phyloP scores from a whole-genome alignment of 1,140 invertebrate species.

The Drosophila sucinea region DNA sequence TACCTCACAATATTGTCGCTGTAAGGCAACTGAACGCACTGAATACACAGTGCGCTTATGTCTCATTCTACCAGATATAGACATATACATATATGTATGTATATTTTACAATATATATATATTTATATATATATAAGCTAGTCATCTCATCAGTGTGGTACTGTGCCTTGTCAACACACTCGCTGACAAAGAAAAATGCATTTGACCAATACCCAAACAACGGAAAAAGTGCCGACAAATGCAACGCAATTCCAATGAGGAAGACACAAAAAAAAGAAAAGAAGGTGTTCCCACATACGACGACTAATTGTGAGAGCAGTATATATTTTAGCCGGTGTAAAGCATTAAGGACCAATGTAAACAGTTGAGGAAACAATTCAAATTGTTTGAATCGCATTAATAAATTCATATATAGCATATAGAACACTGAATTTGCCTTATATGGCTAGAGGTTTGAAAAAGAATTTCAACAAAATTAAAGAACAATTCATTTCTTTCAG shows the following conservation, averaged over 20 bases:
- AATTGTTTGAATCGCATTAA: neutral
- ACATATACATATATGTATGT: slow-evolving; percentile 31
- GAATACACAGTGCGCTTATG: slow-evolving; percentile 20
- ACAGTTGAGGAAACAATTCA: slow-evolving; percentile 7
- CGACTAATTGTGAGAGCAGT: too few species aligned
- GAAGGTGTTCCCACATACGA: slow-evolving; percentile 5
- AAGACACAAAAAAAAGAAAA: slow-evolving; percentile 2
- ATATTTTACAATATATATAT: slow-evolving; percentile 23
- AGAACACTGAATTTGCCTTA: neutral
- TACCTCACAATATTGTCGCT: slow-evolving; percentile 29
- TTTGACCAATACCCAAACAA: slow-evolving; percentile 49
- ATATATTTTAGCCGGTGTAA: slow-evolving; percentile 36
- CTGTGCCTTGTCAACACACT: slow-evolving; percentile 53
- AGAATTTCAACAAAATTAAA: too few species aligned
- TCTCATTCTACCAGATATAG: slow-evolving; percentile 31
- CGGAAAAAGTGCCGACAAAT: slow-evolving; percentile 27
- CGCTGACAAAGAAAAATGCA: slow-evolving; percentile 50
- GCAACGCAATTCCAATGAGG: slow-evolving; percentile 38
- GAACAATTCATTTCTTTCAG: too few species aligned
- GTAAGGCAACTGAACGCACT: slow-evolving; percentile 55
- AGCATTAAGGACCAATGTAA: slow-evolving; percentile 20
- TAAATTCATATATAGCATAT: slow-evolving; percentile 5
- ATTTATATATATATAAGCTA: slow-evolving; percentile 27
- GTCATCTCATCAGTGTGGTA: slow-evolving; percentile 21
- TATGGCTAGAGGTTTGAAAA: neutral